These are phyloP conservation scores for Oxycera nigricornis DNA, from an alignment of 2,888 invertebrate species.

Conservation along the genomic window DNA sequence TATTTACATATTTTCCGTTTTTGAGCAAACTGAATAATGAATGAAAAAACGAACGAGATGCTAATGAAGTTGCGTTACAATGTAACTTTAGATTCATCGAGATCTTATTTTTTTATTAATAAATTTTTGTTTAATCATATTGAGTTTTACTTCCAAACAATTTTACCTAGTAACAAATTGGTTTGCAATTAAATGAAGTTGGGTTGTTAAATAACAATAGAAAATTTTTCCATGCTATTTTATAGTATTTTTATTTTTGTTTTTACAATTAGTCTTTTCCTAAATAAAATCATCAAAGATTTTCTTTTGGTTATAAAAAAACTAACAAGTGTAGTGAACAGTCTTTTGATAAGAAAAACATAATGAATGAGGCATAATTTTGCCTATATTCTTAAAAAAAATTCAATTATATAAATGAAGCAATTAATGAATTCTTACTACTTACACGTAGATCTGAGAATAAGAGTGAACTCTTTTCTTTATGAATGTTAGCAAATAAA, in stretches of 20 bases:
- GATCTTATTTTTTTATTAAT: background rate
- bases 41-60: too few species aligned
- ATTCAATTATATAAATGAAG: background rate
- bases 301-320: background rate
- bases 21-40: too few species aligned
- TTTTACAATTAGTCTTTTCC: background rate
- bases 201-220: background rate
- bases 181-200: too few species aligned
- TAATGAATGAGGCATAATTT: slow-evolving; percentile 14
- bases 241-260: background rate
- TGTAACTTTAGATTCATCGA: background rate
- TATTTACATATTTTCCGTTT: too few species aligned
- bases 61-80: background rate
- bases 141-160: background rate
- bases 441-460: background rate
- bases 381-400: background rate
- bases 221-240: background rate
- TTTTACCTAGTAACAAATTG: background rate
- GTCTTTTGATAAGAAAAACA: slow-evolving; percentile 37
- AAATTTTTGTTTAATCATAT: background rate
- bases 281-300: background rate
- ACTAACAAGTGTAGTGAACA: slow-evolving; percentile 34
- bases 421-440: background rate
- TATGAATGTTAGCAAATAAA: background rate
- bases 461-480: too few species aligned